phyloP scores from a whole-genome alignment of 1,140 invertebrate species.

The Ceratitis capitata region DNA sequence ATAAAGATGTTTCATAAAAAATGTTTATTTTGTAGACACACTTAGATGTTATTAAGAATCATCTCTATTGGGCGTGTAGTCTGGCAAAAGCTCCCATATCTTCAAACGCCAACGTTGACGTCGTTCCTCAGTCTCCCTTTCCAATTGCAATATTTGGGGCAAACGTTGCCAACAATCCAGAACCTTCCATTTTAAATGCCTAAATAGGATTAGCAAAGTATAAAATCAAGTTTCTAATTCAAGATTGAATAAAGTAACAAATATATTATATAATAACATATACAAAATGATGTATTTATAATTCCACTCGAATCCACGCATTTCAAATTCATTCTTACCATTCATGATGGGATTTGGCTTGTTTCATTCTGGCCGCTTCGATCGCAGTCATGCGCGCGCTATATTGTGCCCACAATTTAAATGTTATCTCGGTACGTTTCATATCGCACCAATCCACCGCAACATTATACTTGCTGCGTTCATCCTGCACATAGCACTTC shows the following conservation, averaged over 20 bases:
- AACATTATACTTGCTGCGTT: slow-evolving; percentile 68
- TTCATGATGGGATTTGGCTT: slow-evolving; percentile 68
- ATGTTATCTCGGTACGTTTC: slow-evolving; percentile 67
- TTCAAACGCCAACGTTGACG: slow-evolving; percentile 74
- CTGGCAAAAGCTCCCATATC: slow-evolving; percentile 73
- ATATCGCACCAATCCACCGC: slow-evolving; percentile 73
- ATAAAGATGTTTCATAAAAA: not conserved
- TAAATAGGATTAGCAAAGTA: slow-evolving; percentile 58
- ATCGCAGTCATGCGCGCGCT: slow-evolving; percentile 64
- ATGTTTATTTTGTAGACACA: not conserved
- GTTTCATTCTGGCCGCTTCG: slow-evolving; percentile 66
- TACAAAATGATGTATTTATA: not conserved
- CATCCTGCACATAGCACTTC: slow-evolving; percentile 63
- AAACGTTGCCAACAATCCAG: slow-evolving; percentile 72
- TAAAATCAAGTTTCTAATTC: too few relatives aligned
- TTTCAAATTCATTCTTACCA: slow-evolving; percentile 58
- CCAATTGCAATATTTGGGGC: slow-evolving; percentile 70
- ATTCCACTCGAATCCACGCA: too few relatives aligned
- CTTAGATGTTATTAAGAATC: not conserved
- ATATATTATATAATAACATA: not conserved
- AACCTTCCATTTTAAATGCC: slow-evolving; percentile 70
- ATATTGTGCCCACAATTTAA: slow-evolving; percentile 67
- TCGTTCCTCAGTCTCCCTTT: slow-evolving; percentile 72
- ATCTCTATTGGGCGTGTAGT: slow-evolving; percentile 65
- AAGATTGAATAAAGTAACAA: not conserved